Conservation (phyloP, 2,797 vertebrate species). For the Centropyge bicolor region DNA sequence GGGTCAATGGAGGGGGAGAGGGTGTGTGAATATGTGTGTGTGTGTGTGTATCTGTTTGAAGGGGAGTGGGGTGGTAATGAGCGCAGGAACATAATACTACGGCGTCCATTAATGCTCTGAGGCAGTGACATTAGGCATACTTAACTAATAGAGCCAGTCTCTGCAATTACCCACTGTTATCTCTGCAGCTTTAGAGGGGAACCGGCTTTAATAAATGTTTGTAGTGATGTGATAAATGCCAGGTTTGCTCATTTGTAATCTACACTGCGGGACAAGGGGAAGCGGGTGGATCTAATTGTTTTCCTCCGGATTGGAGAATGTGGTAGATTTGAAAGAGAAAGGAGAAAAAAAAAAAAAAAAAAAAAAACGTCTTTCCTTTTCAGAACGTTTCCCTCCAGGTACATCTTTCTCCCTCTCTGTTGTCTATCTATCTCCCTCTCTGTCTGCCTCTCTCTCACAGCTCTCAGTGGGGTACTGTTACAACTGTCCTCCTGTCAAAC, state of each 20-base stretch:
- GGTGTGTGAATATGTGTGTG: slow-evolving; percentile 55
- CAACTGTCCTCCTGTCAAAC: slow-evolving; percentile 80
- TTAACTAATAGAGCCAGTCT: slow-evolving; percentile 89
- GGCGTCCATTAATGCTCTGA: slow-evolving; percentile 88
- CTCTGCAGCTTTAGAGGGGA: slow-evolving; percentile 84
- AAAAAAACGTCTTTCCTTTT: slow-evolving; percentile 40
- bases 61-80: slow-evolving; percentile 86
- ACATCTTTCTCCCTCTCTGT: slow-evolving; percentile 37
- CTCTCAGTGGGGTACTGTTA: slow-evolving; percentile 77
- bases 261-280: slow-evolving; percentile 79
- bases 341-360: neutral
- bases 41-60: slow-evolving; percentile 76
- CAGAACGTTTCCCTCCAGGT: slow-evolving; percentile 58
- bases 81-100: slow-evolving; percentile 88
- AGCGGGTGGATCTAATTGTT: slow-evolving; percentile 81
- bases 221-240: slow-evolving; percentile 86
- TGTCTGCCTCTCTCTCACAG: slow-evolving; percentile 26
- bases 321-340: slow-evolving; percentile 52
- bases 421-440: slow-evolving; percentile 38
- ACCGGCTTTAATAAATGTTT: slow-evolving; percentile 86
- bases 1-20: slow-evolving; percentile 85
- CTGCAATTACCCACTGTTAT: slow-evolving; percentile 88
- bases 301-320: slow-evolving; percentile 73
- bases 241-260: slow-evolving; percentile 86
- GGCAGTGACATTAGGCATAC: slow-evolving; percentile 88